Evolutionary conservation across 2,797 vertebrate genomes (phyloP).

Genomic region (Enteromius paludinosus): DNA sequence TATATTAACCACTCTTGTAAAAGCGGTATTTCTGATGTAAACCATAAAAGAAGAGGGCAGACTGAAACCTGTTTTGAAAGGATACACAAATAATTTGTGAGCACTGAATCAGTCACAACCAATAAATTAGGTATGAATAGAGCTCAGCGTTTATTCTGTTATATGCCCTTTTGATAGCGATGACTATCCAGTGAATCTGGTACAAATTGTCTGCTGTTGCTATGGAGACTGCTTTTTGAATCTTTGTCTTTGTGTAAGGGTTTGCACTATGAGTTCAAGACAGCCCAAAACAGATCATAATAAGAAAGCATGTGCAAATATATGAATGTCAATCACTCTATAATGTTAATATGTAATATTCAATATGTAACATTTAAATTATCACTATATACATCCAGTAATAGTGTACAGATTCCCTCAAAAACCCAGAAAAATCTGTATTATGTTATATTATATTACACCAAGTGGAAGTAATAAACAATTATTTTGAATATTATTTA

Average conservation of each 20-base stretch:
- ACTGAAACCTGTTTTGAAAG: slow-evolving; percentile 10
- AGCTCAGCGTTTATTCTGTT: not conserved
- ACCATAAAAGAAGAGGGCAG: not conserved
- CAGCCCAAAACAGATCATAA: slow-evolving; percentile 8
- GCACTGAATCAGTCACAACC: slow-evolving; percentile 32
- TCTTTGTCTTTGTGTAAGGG: slow-evolving; percentile 25
- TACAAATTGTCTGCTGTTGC: slow-evolving; percentile 42
- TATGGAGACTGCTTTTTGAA: slow-evolving; percentile 44
- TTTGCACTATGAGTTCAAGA: slow-evolving; percentile 1
- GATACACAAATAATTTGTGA: not conserved
- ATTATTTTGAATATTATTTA: not conserved
- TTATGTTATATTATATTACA: slow-evolving; percentile 2
- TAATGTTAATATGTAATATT: not conserved
- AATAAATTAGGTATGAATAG: slow-evolving; percentile 37
- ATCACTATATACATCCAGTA: not conserved
- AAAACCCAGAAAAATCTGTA: not conserved
- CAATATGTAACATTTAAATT: not conserved
- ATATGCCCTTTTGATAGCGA: slow-evolving; percentile 37
- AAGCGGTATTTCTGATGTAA: slow-evolving; percentile 18
- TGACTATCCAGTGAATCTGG: slow-evolving; percentile 33
- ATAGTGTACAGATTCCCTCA: not conserved
- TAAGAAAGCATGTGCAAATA: not conserved
- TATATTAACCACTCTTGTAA: slow-evolving; percentile 39
- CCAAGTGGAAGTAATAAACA: not conserved
- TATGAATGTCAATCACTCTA: not conserved